Conservation (phyloP, 2,113 vertebrate species). For the Podilymbus podiceps region DNA sequence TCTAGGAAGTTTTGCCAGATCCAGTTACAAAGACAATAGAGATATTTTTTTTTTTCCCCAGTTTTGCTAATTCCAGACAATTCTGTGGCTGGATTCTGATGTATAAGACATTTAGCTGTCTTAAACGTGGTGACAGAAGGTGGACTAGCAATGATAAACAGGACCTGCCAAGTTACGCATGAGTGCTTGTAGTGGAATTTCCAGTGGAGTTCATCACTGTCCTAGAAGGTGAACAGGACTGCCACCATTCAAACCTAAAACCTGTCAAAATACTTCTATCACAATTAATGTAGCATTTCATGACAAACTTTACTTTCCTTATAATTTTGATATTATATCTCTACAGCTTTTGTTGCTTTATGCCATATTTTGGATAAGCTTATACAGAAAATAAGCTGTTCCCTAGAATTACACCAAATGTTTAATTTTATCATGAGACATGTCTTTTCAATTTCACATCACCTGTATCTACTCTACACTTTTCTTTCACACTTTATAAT, state of each 20-base stretch:
- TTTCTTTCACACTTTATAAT: neutral
- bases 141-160: neutral
- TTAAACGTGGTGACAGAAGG: conserved; percentile 25
- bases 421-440: neutral
- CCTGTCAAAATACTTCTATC: neutral
- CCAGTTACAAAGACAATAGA: conserved; percentile 42
- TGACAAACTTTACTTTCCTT: neutral
- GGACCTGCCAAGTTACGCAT: neutral
- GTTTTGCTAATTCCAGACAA: conserved; percentile 55
- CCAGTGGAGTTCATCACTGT: neutral
- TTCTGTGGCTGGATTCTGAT: conserved; percentile 45
- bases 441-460: neutral
- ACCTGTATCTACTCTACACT: neutral
- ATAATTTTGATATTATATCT: neutral
- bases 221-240: neutral
- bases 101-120: conserved; percentile 19
- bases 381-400: neutral
- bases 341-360: neutral
- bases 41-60: neutral
- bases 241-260: neutral
- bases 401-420: neutral
- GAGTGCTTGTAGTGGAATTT: neutral
- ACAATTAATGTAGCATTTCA: conserved; percentile 11
- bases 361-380: neutral
- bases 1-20: conserved; percentile 58